Evolutionary conservation across 2,113 vertebrate genomes (phyloP).

Genomic region (Eudyptes chrysolophus): DNA sequence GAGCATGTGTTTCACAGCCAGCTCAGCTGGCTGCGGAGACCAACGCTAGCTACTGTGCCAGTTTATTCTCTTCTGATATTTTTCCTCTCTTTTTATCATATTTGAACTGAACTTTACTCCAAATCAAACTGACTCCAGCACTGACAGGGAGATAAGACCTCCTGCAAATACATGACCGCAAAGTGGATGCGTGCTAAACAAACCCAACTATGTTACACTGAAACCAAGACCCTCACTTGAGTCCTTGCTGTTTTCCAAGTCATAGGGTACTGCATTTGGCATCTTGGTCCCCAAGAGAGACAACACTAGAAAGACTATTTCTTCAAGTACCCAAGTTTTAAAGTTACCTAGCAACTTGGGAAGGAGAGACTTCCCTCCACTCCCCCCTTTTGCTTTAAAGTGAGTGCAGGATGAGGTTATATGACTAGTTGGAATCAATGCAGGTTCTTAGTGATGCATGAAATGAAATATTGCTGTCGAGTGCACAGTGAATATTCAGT

Average conservation of each 20-base stretch:
- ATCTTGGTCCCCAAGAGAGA: neutral
- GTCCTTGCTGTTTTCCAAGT: neutral
- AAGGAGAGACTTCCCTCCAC: neutral
- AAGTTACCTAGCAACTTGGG: neutral
- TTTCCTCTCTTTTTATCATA: neutral
- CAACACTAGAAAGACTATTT: neutral
- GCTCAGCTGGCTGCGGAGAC: neutral
- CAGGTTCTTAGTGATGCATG: slow-evolving; percentile 48
- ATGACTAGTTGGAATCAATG: slow-evolving; percentile 44
- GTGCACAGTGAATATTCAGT: slow-evolving; percentile 11
- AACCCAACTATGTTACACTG: neutral
- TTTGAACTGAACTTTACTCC: neutral
- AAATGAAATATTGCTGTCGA: slow-evolving; percentile 61
- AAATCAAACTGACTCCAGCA: neutral
- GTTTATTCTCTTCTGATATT: neutral
- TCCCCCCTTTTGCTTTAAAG: neutral
- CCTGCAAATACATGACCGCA: neutral
- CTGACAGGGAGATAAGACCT: neutral
- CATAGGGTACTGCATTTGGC: neutral
- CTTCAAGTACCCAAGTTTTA: neutral
- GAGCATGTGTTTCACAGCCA: neutral
- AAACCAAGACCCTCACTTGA: neutral
- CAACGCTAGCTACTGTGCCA: neutral
- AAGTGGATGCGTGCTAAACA: neutral
- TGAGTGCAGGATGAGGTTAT: neutral